Conservation (phyloP, 2,113 vertebrate species). For the Crypturellus undulatus region DNA sequence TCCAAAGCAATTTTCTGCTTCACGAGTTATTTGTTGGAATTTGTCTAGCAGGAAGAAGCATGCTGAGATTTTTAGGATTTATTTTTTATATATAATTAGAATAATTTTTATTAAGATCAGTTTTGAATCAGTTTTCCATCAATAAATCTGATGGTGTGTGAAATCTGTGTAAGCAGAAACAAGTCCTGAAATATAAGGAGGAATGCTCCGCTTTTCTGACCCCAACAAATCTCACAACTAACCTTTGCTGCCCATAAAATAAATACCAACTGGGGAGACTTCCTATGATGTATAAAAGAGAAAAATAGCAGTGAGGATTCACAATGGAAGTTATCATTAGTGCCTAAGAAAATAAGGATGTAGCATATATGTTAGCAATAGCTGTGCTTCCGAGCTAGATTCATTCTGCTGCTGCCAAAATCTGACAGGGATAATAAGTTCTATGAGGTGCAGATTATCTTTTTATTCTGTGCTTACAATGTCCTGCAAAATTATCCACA, state of each 20-base stretch:
- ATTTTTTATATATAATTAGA: conserved; percentile 33
- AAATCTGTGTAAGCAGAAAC: conserved; percentile 47
- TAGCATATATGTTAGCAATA: background rate
- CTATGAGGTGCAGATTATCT: background rate
- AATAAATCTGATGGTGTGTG: conserved; percentile 52
- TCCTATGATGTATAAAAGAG: conserved; percentile 4
- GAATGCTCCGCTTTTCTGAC: background rate
- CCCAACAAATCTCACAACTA: background rate
- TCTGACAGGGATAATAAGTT: conserved; percentile 21
- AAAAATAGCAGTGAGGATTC: conserved; percentile 40
- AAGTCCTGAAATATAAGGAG: conserved; percentile 55
- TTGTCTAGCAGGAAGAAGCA: conserved; percentile 22
- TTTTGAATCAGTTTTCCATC: conserved; percentile 37
- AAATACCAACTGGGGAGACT: background rate
- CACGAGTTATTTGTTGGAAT: conserved; percentile 18
- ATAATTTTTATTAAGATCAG: conserved; percentile 50
- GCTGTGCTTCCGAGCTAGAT: conserved; percentile 34
- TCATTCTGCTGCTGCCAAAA: background rate
- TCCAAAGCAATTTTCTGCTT: conserved; percentile 51
- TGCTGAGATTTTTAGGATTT: conserved; percentile 25
- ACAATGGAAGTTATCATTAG: conserved; percentile 40
- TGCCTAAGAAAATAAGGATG: conserved; percentile 42
- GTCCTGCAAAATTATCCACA: background rate
- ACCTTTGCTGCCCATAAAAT: background rate
- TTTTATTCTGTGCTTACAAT: background rate